phyloP scores from a whole-genome alignment of 2,888 invertebrate genomes.

The Electrophaes corylata region DNA sequence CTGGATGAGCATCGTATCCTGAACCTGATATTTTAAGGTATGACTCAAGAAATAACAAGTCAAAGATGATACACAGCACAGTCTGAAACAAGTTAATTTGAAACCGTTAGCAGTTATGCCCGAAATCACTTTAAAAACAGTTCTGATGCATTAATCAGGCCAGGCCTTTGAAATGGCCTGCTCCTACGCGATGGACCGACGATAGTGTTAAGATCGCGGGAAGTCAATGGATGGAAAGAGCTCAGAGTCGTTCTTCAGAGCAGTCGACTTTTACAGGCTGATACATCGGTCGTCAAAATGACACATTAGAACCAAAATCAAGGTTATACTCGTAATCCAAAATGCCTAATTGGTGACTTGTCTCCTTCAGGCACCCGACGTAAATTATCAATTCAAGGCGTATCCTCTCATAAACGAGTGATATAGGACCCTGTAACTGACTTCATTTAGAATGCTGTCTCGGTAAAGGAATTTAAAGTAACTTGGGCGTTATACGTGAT shows the following conservation, averaged over 20 bases:
- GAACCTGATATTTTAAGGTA: background rate
- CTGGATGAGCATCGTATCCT: constrained; percentile 3
- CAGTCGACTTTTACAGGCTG: too few relatives aligned
- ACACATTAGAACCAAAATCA: constrained; percentile 14
- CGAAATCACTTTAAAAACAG: too few relatives aligned
- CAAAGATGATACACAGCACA: too few relatives aligned
- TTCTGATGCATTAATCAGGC: too few relatives aligned
- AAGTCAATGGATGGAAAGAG: too few relatives aligned
- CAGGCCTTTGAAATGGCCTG: too few relatives aligned
- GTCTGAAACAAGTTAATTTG: too few relatives aligned
- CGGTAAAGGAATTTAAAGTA: constrained; percentile 74
- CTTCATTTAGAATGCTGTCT: constrained; percentile 75
- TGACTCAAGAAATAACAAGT: background rate
- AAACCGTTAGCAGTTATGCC: too few relatives aligned
- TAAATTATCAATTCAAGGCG: constrained; percentile 42
- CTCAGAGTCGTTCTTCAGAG: too few relatives aligned
- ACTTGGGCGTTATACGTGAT: constrained; percentile 68
- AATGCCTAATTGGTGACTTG: constrained; percentile 27
- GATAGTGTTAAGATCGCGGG: too few relatives aligned
- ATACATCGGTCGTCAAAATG: too few relatives aligned
- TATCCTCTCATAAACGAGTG: constrained; percentile 49
- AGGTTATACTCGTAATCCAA: constrained; percentile 26
- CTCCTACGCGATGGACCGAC: too few relatives aligned
- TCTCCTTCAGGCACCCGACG: constrained; percentile 16
- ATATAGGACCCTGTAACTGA: constrained; percentile 57